These are phyloP conservation scores for Barypeithes pellucidus DNA, from an alignment of 2,888 invertebrate genomes.

Conservation along the genomic window DNA sequence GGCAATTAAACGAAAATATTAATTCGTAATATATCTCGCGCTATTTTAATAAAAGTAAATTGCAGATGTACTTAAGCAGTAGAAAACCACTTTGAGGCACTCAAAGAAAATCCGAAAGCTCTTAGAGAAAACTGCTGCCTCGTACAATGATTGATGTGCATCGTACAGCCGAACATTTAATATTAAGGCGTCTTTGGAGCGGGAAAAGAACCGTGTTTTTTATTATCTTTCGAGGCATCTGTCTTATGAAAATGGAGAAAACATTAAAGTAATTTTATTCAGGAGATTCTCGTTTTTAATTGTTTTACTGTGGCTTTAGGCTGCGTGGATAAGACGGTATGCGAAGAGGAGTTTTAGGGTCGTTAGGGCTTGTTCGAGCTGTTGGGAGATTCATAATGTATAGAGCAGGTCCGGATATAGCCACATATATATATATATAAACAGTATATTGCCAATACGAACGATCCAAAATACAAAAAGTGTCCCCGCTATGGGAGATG, in stretches of 20 bases:
- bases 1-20: neutral
- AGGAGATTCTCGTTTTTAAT: neutral
- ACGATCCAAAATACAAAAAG: no score
- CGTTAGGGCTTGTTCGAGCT: no score
- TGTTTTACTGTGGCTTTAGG: neutral
- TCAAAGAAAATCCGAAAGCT: constrained; percentile 42
- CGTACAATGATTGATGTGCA: constrained; percentile 52
- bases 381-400: no score
- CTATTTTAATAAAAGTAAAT: constrained; percentile 45
- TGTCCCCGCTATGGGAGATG: no score
- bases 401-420: no score
- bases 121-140: constrained; percentile 39
- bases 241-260: constrained; percentile 40
- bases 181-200: constrained; percentile 44
- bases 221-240: constrained; percentile 39
- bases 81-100: constrained; percentile 46
- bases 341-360: no score
- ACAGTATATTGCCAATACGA: no score
- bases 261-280: constrained; percentile 27
- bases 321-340: no score
- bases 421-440: no score
- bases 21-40: constrained; percentile 20
- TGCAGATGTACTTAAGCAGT: constrained; percentile 45
- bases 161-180: constrained; percentile 48
- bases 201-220: constrained; percentile 47